phyloP scores from a whole-genome alignment of 2,888 invertebrate genomes.

The Branchellion lobata region DNA sequence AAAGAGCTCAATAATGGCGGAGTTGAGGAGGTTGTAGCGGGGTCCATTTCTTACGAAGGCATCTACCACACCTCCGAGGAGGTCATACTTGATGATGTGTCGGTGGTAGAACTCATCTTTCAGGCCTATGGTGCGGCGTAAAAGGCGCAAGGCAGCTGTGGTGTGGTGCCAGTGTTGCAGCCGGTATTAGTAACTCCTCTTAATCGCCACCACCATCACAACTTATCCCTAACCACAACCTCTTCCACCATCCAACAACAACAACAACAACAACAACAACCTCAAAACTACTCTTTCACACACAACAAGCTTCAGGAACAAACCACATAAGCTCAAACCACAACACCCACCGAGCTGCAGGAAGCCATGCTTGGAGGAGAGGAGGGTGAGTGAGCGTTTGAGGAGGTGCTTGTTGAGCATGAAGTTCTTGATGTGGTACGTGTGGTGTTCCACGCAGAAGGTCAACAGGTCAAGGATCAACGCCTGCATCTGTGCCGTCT shows the following conservation, averaged over 20 bases:
- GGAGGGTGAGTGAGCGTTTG: constrained; percentile 87
- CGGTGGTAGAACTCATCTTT: constrained; percentile 98
- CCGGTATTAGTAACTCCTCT: too few relatives aligned
- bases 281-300: too few relatives aligned
- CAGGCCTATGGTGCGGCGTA: constrained; percentile 92
- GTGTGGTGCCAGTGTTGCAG: neutral
- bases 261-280: too few relatives aligned
- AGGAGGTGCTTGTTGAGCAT: constrained; percentile 94
- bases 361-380: constrained; percentile 95
- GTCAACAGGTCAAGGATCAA: constrained; percentile 90
- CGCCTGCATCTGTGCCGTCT: constrained; percentile 90
- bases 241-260: too few relatives aligned
- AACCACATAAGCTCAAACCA: too few relatives aligned
- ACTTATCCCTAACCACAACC: too few relatives aligned
- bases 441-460: constrained; percentile 98
- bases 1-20: constrained; percentile 97
- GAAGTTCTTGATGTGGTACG: constrained; percentile 96
- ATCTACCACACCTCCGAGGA: constrained; percentile 92
- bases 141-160: constrained; percentile 84
- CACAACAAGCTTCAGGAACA: too few relatives aligned
- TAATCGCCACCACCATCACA: too few relatives aligned
- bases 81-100: constrained; percentile 88
- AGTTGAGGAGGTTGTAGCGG: constrained; percentile 96
- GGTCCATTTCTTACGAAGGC: constrained; percentile 94
- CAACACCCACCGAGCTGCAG: constrained; percentile 76